Conservation (phyloP, 1,140 invertebrate genomes). For the Drosophila cardini region DNA sequence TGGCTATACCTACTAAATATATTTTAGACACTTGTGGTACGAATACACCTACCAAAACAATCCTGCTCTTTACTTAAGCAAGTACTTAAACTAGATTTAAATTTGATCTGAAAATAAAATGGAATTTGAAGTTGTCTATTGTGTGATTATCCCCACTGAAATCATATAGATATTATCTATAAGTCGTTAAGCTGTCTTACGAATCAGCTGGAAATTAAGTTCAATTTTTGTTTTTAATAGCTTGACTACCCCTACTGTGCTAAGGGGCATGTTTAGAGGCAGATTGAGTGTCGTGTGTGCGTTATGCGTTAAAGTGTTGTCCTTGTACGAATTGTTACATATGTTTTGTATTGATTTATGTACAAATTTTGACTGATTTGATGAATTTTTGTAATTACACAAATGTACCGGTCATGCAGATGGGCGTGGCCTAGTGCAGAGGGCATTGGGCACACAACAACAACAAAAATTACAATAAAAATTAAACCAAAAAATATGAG, state of each 20-base stretch:
- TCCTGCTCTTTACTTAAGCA: neutral
- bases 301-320: constrained; percentile 38
- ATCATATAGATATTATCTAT: neutral
- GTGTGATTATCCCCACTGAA: too few species aligned
- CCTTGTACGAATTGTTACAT: constrained; percentile 30
- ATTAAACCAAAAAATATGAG: constrained; percentile 5
- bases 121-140: too few species aligned
- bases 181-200: neutral
- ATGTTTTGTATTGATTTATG: neutral
- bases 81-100: too few species aligned
- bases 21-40: too few species aligned
- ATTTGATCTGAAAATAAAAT: too few species aligned
- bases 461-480: constrained; percentile 22
- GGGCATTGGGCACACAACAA: constrained; percentile 43
- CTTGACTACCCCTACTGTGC: constrained; percentile 37
- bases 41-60: neutral
- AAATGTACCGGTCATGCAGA: constrained; percentile 32
- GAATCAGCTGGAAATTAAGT: neutral
- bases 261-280: neutral
- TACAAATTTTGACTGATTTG: neutral
- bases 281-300: constrained; percentile 11
- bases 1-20: too few species aligned
- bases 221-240: neutral
- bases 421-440: constrained; percentile 37
- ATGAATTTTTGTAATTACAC: neutral